Conservation (phyloP, 2,888 invertebrate species). For the Tenthredo livida region DNA sequence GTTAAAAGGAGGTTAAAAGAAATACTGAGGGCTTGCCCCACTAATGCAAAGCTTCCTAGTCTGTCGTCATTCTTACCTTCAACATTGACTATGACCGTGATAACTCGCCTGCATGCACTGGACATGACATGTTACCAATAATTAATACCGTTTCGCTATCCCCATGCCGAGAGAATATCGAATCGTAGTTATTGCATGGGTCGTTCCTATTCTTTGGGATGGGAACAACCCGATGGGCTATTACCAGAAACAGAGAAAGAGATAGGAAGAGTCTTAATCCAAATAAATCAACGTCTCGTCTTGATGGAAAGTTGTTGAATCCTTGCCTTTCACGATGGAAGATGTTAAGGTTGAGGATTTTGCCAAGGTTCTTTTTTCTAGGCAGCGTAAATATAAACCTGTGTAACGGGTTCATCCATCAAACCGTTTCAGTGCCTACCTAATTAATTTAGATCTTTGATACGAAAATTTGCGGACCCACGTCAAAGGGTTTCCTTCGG, state of each 20-base stretch:
- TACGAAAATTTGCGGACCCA: conserved; percentile 45
- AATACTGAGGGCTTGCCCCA: conserved; percentile 31
- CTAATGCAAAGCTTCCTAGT: conserved; percentile 23
- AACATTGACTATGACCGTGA: conserved; percentile 39
- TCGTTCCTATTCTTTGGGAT: neutral
- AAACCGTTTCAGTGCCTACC: neutral
- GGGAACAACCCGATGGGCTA: neutral
- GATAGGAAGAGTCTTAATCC: neutral
- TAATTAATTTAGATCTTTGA: conserved; percentile 49
- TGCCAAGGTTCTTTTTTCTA: neutral
- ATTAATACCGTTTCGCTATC: neutral
- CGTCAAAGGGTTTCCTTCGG: conserved; percentile 34
- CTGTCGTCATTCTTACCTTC: neutral
- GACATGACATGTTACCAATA: neutral
- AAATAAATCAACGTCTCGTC: neutral
- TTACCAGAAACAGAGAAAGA: neutral
- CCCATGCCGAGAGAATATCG: neutral
- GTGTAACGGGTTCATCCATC: neutral
- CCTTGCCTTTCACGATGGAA: neutral
- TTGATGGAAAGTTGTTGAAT: neutral
- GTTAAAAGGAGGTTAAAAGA: conserved; percentile 32
- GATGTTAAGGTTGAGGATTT: neutral
- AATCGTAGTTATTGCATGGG: neutral
- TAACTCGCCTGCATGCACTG: neutral
- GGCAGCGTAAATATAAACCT: neutral